Conservation (phyloP, 2,888 invertebrate genomes). For the Eupithecia inturbata region DNA sequence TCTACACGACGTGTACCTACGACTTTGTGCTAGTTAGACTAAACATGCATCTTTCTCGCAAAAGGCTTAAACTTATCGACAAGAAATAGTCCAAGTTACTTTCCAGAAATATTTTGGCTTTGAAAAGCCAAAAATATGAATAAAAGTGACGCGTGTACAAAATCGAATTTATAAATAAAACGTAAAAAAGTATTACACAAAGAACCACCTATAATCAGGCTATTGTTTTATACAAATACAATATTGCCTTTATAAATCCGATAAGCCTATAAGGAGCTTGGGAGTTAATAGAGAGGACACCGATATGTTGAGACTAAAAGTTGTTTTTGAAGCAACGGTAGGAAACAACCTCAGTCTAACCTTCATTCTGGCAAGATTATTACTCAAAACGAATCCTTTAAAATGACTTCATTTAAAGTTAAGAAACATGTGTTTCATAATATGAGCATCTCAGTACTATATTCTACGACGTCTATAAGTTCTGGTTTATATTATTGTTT, state of each 20-base stretch:
- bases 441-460: too few relatives aligned
- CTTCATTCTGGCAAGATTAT: too few relatives aligned
- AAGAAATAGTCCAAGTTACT: too few relatives aligned
- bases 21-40: too few relatives aligned
- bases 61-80: too few relatives aligned
- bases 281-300: slow-evolving; percentile 53
- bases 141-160: slow-evolving; percentile 49
- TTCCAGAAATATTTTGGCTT: not conserved
- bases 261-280: slow-evolving; percentile 73
- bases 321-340: not conserved
- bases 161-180: slow-evolving; percentile 63
- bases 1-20: too few relatives aligned
- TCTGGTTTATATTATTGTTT: too few relatives aligned
- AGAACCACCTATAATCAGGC: slow-evolving; percentile 81
- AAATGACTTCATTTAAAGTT: too few relatives aligned
- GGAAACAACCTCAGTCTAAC: not conserved
- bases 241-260: slow-evolving; percentile 84
- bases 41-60: too few relatives aligned
- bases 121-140: slow-evolving; percentile 21
- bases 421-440: too few relatives aligned
- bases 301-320: not conserved
- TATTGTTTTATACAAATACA: slow-evolving; percentile 84
- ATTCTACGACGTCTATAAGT: too few relatives aligned
- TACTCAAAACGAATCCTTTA: too few relatives aligned
- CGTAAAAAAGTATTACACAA: slow-evolving; percentile 67